phyloP scores from a whole-genome alignment of 2,797 vertebrate species.

The Clarias pachynema region DNA sequence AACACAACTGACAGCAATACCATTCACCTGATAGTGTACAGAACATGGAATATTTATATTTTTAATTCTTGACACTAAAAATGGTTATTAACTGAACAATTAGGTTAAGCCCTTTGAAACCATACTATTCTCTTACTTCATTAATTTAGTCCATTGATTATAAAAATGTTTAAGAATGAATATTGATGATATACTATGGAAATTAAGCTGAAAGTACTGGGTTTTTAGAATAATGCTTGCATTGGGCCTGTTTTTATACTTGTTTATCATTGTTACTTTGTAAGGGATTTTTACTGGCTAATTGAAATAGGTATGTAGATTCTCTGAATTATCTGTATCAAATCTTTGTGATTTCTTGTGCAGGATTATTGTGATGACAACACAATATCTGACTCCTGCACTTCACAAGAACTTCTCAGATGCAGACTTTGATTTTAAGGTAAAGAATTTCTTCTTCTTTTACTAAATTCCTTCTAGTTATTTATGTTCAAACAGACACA shows the following conservation, averaged over 20 bases:
- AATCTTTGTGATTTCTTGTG: constrained; percentile 49
- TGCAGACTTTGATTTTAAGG: constrained; percentile 98
- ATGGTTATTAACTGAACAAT: neutral
- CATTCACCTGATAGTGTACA: neutral
- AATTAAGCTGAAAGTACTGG: neutral
- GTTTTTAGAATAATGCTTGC: neutral
- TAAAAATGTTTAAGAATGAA: too few relatives aligned
- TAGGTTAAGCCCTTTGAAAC: neutral
- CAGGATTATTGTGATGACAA: constrained; percentile 96
- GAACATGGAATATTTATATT: neutral
- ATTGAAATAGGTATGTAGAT: neutral
- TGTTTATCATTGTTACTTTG: neutral
- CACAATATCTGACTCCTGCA: constrained; percentile 93
- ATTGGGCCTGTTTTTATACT: neutral
- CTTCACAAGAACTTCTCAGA: constrained; percentile 98
- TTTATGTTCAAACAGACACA: neutral
- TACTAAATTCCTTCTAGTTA: too few relatives aligned
- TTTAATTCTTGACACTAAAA: neutral
- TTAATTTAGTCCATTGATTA: neutral
- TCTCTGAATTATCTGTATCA: neutral
- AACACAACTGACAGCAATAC: neutral
- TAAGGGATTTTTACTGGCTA: neutral
- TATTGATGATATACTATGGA: neutral
- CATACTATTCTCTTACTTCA: neutral
- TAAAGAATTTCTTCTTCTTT: constrained; percentile 56